These are phyloP conservation scores for Pachymerium ferrugineum DNA, from an alignment of 2,888 invertebrate species.

Conservation along the genomic window DNA sequence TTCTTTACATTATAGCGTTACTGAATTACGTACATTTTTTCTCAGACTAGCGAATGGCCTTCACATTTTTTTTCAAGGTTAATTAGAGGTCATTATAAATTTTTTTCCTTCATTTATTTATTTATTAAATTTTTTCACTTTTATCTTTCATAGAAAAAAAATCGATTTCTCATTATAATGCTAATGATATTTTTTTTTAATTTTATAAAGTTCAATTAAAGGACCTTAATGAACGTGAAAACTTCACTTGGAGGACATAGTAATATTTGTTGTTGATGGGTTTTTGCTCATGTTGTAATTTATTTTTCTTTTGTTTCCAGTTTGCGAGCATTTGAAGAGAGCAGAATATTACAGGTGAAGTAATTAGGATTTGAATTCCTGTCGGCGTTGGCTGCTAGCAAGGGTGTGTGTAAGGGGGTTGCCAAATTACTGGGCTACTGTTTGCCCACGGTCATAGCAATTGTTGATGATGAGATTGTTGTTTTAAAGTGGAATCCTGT, in stretches of 20 bases:
- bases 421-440: conserved; percentile 10
- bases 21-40: background rate
- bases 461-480: conserved; percentile 17
- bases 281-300: conserved; percentile 15
- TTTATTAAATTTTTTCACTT: background rate
- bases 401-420: background rate
- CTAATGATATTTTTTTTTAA: background rate
- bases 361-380: conserved; percentile 21
- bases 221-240: background rate
- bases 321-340: background rate
- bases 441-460: conserved; percentile 7
- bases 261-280: background rate
- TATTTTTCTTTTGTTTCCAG: conserved; percentile 12
- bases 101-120: background rate
- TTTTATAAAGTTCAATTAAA: background rate
- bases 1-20: background rate
- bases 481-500: background rate
- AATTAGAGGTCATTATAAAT: background rate
- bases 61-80: background rate
- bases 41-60: background rate
- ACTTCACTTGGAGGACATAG: background rate
- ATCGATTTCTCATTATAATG: background rate
- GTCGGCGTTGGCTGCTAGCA: background rate
- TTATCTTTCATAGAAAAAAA: background rate
- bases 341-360: conserved; percentile 5